Conservation (phyloP, 2,113 vertebrate genomes). For the Nothobranchius kuhntae region DNA sequence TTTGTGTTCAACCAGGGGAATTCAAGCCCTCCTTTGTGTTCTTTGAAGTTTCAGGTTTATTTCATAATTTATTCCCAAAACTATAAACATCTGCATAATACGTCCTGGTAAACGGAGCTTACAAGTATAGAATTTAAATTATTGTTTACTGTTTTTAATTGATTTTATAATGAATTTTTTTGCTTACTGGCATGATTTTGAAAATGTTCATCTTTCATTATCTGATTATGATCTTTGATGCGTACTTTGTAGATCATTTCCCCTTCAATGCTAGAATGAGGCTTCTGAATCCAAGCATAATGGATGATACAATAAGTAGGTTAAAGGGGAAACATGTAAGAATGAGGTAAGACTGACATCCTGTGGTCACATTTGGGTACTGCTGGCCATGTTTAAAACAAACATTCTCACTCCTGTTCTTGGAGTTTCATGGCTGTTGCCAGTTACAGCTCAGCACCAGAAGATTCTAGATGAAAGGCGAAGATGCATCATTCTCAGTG, state of each 20-base stretch:
- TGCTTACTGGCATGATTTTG: background rate
- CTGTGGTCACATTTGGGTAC: too few species aligned
- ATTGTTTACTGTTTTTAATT: background rate
- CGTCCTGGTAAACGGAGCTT: background rate
- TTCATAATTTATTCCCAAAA: background rate
- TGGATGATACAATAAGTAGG: conserved; percentile 1
- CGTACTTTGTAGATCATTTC: conserved; percentile 14
- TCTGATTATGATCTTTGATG: background rate
- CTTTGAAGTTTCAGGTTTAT: conserved; percentile 13
- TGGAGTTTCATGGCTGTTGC: too few species aligned
- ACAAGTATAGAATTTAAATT: conserved; percentile 5
- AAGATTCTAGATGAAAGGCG: too few species aligned
- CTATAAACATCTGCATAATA: conserved; percentile 6
- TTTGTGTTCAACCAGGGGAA: conserved; percentile 36
- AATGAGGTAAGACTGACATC: too few species aligned
- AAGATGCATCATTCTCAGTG: too few species aligned
- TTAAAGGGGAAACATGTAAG: too few species aligned
- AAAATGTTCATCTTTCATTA: conserved; percentile 1
- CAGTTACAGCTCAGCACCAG: too few species aligned
- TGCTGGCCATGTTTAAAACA: too few species aligned
- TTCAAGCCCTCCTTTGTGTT: conserved; percentile 8
- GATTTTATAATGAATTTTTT: background rate
- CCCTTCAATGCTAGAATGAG: conserved; percentile 11
- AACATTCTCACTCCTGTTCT: too few species aligned
- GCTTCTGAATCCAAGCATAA: conserved; percentile 7